These are phyloP conservation scores for Cantharis rustica DNA, from an alignment of 2,888 invertebrate genomes.

Conservation along the genomic window DNA sequence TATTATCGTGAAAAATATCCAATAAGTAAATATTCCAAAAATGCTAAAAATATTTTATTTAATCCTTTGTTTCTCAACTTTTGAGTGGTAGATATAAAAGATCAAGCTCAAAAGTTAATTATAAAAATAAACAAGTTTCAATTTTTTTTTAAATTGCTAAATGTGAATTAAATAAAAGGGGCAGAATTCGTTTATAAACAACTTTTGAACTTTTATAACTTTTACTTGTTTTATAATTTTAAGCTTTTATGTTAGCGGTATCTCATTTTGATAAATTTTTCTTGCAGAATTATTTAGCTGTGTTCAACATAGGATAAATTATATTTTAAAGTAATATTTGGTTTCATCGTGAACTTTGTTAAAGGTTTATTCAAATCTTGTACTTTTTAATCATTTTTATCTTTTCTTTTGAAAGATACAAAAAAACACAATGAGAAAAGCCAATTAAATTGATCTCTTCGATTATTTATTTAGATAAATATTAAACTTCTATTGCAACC, in stretches of 20 bases:
- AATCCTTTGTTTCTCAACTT: too few species aligned
- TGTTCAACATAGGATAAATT: background rate
- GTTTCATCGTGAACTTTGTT: too few species aligned
- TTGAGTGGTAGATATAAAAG: background rate
- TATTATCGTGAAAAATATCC: too few species aligned
- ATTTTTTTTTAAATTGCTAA: background rate
- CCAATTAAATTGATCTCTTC: too few species aligned
- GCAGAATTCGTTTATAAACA: background rate
- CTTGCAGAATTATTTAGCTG: background rate
- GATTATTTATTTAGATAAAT: too few species aligned
- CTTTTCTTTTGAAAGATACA: too few species aligned
- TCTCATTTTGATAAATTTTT: background rate
- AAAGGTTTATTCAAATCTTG: background rate
- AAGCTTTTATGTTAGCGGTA: background rate
- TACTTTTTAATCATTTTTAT: too few species aligned
- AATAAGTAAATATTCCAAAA: too few species aligned
- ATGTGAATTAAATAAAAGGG: background rate
- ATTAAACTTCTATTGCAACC: too few species aligned
- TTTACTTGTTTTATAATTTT: background rate
- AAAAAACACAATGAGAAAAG: too few species aligned
- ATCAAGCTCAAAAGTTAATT: background rate
- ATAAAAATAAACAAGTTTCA: background rate
- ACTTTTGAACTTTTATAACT: background rate
- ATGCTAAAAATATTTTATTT: too few species aligned
- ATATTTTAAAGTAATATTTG: background rate